A percentile compares a stretch with the other conserved stretches of the same genome.
Conservation (phyloP, 1,140 invertebrate species). For the Wiebesia pumilae region DNA sequence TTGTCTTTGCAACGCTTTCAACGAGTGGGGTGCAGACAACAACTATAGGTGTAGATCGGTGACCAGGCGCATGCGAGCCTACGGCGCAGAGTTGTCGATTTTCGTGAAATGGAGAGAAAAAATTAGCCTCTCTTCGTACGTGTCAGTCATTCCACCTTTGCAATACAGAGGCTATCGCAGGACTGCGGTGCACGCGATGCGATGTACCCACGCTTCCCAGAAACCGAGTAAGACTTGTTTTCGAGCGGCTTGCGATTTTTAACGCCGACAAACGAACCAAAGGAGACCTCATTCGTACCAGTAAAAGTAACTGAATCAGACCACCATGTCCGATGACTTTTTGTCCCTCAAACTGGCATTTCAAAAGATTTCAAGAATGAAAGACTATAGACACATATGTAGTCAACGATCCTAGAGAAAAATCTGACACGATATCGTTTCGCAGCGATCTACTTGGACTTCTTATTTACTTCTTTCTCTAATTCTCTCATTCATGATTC, state of each 20-base stretch:
- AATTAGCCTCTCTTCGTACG: slow-evolving; percentile 43
- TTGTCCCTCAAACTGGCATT: slow-evolving; percentile 56
- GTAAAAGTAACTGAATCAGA: slow-evolving; percentile 30
- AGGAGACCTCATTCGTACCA: slow-evolving; percentile 44
- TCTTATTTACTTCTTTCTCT: neutral
- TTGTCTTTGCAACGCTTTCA: neutral
- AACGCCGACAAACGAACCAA: slow-evolving; percentile 62
- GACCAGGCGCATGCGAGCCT: neutral
- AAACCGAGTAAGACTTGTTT: slow-evolving; percentile 58
- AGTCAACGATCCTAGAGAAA: neutral
- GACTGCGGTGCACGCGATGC: slow-evolving; percentile 57
- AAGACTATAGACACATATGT: slow-evolving; percentile 20
- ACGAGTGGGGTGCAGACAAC: neutral
- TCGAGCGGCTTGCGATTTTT: slow-evolving; percentile 46
- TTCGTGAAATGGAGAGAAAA: slow-evolving; percentile 27
- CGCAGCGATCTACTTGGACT: neutral
- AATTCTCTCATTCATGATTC: neutral
- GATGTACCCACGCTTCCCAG: slow-evolving; percentile 57
- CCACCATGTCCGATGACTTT: slow-evolving; percentile 60
- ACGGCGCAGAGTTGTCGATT: slow-evolving; percentile 4
- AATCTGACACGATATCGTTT: neutral
- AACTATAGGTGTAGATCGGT: neutral
- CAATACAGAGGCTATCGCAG: slow-evolving; percentile 46
- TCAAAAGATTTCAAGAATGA: slow-evolving; percentile 60
- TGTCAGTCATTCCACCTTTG: slow-evolving; percentile 61